Evolutionary conservation across 2,797 vertebrate genomes (phyloP).

Genomic region (Molothrus ater): DNA sequence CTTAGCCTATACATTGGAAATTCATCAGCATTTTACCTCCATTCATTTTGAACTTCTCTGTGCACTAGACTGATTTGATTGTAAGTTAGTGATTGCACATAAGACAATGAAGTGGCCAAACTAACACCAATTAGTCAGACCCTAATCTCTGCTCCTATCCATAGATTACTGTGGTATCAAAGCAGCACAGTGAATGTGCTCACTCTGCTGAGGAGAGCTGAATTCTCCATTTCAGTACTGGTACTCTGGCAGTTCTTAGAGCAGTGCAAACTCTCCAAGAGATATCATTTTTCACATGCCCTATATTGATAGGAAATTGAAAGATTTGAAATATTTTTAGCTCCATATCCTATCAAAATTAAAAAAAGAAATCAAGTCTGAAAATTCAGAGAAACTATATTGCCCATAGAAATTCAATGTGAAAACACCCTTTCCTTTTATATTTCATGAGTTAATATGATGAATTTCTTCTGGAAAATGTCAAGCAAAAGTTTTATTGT

Average conservation of each 20-base stretch:
- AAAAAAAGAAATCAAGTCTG: not conserved
- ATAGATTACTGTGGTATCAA: not conserved
- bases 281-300: not conserved
- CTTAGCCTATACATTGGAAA: not conserved
- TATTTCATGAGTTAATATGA: not conserved
- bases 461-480: slow-evolving; percentile 1
- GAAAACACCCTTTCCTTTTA: not conserved
- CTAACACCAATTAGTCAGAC: not conserved
- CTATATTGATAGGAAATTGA: not conserved
- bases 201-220: not conserved
- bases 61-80: not conserved
- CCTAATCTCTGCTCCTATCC: not conserved
- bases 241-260: not conserved
- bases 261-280: not conserved
- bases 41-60: not conserved
- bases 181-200: not conserved
- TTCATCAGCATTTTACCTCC: not conserved
- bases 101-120: not conserved
- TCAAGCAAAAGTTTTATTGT: slow-evolving; percentile 2
- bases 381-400: not conserved
- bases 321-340: not conserved
- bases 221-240: not conserved
- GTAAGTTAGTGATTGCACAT: not conserved
- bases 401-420: not conserved
- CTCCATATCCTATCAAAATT: not conserved